Evolutionary conservation across 2,888 invertebrate species (phyloP).

Genomic region (Oxycera nigricornis): DNA sequence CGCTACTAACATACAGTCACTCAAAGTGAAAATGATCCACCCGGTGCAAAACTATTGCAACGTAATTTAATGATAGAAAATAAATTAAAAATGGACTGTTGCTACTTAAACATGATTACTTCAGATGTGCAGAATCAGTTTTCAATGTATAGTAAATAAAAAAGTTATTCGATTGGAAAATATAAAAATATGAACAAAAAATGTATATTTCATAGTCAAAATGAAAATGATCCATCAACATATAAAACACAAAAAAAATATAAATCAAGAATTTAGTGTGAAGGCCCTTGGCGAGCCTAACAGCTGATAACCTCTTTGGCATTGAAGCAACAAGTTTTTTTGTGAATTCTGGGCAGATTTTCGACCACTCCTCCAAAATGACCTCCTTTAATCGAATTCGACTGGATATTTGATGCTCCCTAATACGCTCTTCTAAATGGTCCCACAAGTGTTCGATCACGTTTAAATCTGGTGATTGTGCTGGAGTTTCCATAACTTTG

Average conservation of each 20-base stretch:
- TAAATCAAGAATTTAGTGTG: slow-evolving; percentile 20
- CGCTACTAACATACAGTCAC: slow-evolving; percentile 11
- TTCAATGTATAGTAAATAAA: slow-evolving; percentile 11
- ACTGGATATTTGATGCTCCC: slow-evolving; percentile 33
- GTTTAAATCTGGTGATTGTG: slow-evolving; percentile 47
- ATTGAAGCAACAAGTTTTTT: slow-evolving; percentile 41
- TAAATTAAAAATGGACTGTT: slow-evolving; percentile 22
- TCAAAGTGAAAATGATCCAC: slow-evolving; percentile 20
- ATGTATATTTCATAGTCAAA: slow-evolving; percentile 4
- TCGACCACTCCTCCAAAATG: slow-evolving; percentile 40
- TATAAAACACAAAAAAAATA: slow-evolving; percentile 4
- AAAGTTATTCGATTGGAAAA: slow-evolving; percentile 10
- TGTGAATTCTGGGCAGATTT: slow-evolving; percentile 41
- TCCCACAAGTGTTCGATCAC: slow-evolving; percentile 47
- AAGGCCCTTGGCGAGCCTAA: slow-evolving; percentile 18
- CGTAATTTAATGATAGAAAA: slow-evolving; percentile 16
- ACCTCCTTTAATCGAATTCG: slow-evolving; percentile 34
- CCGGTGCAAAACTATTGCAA: slow-evolving; percentile 2
- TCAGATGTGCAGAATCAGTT: too few species aligned
- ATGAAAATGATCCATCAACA: slow-evolving; percentile 14
- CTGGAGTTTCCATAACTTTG: slow-evolving; percentile 42
- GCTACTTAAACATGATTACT: slow-evolving; percentile 12
- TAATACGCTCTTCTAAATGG: slow-evolving; percentile 49
- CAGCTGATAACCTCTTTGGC: slow-evolving; percentile 42
- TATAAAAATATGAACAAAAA: slow-evolving; percentile 8